Conservation (phyloP, 2,797 vertebrate species). For the Tenualosa thibaudeaui region DNA sequence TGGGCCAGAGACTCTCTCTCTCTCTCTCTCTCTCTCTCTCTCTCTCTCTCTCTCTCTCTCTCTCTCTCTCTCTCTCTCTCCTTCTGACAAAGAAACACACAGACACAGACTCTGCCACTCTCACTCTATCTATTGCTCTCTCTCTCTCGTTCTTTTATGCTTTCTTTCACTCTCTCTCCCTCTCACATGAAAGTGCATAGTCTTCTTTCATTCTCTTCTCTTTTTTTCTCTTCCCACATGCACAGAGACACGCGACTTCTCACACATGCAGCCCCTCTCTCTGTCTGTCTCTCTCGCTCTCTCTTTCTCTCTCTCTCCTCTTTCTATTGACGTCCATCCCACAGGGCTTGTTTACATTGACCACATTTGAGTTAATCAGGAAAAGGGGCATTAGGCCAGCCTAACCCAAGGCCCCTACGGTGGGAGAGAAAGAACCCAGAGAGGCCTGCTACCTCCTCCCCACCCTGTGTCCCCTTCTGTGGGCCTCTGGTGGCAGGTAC, state of each 20-base stretch:
- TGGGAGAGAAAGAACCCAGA: slow-evolving; percentile 16
- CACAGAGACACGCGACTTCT: neutral
- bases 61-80: neutral
- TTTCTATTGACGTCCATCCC: slow-evolving; percentile 75
- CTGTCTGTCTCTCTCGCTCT: neutral
- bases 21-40: neutral
- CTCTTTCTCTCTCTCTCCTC: neutral
- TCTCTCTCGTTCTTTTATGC: neutral
- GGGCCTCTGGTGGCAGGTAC: neutral
- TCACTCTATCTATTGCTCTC: too few relatives aligned
- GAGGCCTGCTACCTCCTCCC: neutral
- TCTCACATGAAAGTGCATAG: neutral
- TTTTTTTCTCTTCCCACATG: neutral
- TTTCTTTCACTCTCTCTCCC: neutral
- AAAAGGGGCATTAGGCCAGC: slow-evolving; percentile 57
- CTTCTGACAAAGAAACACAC: too few relatives aligned
- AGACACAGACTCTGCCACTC: neutral
- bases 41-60: neutral
- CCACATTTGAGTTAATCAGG: slow-evolving; percentile 75
- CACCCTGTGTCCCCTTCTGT: neutral
- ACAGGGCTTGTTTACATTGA: slow-evolving; percentile 80
- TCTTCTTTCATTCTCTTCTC: neutral
- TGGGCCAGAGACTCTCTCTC: neutral
- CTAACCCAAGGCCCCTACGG: slow-evolving; percentile 32
- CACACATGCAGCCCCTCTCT: neutral